Conservation (phyloP, 2,797 vertebrate species). For the Hoplostethus mediterraneus region DNA sequence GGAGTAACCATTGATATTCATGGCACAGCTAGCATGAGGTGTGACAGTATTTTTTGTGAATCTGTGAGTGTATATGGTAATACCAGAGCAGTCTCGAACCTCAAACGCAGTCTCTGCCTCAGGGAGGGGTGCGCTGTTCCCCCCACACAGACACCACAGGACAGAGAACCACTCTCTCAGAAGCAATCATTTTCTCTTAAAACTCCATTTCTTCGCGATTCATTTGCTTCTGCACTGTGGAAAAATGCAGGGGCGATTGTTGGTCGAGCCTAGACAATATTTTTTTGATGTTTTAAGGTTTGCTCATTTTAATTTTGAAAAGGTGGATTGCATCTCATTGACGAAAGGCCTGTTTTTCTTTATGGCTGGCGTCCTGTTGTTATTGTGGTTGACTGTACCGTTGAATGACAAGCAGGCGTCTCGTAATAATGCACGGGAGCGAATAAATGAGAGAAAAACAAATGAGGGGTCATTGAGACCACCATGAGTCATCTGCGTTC, state of each 20-base stretch:
- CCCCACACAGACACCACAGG: slow-evolving; percentile 50
- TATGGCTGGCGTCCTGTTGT: slow-evolving; percentile 42
- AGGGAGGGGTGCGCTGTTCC: slow-evolving; percentile 52
- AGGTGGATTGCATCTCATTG: slow-evolving; percentile 62
- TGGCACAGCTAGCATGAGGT: slow-evolving; percentile 74
- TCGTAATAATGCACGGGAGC: slow-evolving; percentile 61
- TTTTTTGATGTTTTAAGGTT: slow-evolving; percentile 65
- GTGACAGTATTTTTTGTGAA: slow-evolving; percentile 79
- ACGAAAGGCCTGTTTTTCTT: slow-evolving; percentile 50
- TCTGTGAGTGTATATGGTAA: slow-evolving; percentile 76
- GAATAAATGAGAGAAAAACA: slow-evolving; percentile 81
- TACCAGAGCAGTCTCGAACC: slow-evolving; percentile 73
- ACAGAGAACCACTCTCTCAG: slow-evolving; percentile 72
- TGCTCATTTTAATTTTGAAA: slow-evolving; percentile 69
- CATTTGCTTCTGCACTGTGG: slow-evolving; percentile 69
- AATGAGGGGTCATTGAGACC: slow-evolving; percentile 80
- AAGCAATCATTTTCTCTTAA: slow-evolving; percentile 75
- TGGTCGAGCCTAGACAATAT: slow-evolving; percentile 52
- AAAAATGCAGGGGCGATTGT: slow-evolving; percentile 64
- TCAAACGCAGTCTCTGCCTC: slow-evolving; percentile 69
- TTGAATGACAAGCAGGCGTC: slow-evolving; percentile 71
- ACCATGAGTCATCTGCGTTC: slow-evolving; percentile 78
- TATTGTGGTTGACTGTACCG: slow-evolving; percentile 50
- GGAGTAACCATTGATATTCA: slow-evolving; percentile 81
- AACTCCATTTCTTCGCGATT: slow-evolving; percentile 74